These are phyloP conservation scores for Pao palembangensis DNA, from an alignment of 2,113 vertebrate species.

Conservation along the genomic window DNA sequence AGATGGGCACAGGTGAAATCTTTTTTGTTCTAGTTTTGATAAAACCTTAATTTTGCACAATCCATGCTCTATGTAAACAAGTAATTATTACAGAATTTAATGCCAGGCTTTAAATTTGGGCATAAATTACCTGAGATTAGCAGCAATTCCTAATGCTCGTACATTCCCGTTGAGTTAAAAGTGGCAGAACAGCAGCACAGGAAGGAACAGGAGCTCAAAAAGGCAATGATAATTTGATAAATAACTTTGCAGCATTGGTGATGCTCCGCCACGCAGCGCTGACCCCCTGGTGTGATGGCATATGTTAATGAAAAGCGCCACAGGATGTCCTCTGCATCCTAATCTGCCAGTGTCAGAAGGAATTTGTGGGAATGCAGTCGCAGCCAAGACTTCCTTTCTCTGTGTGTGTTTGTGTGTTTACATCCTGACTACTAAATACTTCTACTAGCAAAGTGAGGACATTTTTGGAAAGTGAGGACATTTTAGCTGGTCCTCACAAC, in stretches of 20 bases:
- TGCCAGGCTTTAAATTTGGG: background rate
- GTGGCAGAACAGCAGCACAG: conserved; percentile 17
- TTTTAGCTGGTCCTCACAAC: too few relatives aligned
- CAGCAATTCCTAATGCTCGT: background rate
- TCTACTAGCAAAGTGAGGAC: too few relatives aligned
- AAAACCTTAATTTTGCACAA: too few relatives aligned
- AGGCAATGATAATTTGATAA: conserved; percentile 51
- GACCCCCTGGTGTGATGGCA: conserved; percentile 53
- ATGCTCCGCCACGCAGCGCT: conserved; percentile 50
- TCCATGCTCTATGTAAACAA: background rate
- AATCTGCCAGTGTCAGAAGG: conserved; percentile 51
- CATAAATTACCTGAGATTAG: background rate
- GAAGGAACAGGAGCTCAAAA: conserved; percentile 35
- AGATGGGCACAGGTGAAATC: background rate
- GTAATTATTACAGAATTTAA: background rate
- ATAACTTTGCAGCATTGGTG: conserved; percentile 46
- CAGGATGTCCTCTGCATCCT: conserved; percentile 51
- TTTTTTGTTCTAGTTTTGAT: too few relatives aligned
- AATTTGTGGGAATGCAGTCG: conserved; percentile 17
- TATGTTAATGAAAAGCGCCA: conserved; percentile 66
- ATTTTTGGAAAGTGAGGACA: too few relatives aligned
- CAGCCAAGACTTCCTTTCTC: conserved; percentile 10
- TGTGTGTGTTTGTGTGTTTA: background rate
- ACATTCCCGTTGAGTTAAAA: conserved; percentile 21
- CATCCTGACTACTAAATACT: too few relatives aligned